Evolutionary conservation across 2,888 invertebrate genomes (phyloP).

Genomic region (Trachelus tabidus): DNA sequence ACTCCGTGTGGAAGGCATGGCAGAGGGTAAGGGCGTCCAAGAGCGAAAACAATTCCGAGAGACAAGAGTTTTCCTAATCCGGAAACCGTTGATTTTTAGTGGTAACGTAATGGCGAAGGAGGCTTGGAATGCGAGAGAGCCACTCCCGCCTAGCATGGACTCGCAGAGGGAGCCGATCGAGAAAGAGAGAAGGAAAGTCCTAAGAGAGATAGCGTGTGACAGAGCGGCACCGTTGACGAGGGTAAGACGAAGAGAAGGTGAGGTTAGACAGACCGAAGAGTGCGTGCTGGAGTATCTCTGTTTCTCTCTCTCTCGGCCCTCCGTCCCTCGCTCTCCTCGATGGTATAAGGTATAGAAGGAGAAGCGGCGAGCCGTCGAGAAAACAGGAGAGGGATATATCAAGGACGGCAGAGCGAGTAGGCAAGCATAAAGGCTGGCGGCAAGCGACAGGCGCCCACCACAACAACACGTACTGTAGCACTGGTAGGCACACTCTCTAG

Average conservation of each 20-base stretch:
- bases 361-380: conserved; percentile 12
- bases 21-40: too few species aligned
- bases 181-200: conserved; percentile 15
- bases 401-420: conserved; percentile 40
- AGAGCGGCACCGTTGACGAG: conserved; percentile 16
- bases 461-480: background rate
- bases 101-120: conserved; percentile 20
- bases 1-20: background rate
- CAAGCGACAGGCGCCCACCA: conserved; percentile 43
- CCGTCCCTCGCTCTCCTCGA: background rate
- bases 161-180: conserved; percentile 15
- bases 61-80: conserved; percentile 31
- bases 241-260: conserved; percentile 5
- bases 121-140: conserved; percentile 48
- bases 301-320: conserved; percentile 1
- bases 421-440: conserved; percentile 26
- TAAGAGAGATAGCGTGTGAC: conserved; percentile 12
- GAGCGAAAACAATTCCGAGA: too few species aligned
- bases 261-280: conserved; percentile 13
- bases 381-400: conserved; percentile 31
- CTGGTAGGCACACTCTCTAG: background rate
- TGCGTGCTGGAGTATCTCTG: conserved; percentile 20
- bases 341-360: conserved; percentile 11
- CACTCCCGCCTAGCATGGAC: conserved; percentile 42
- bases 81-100: conserved; percentile 31